Percentiles rank a stretch among this genome's conserved stretches.
Conservation (phyloP, 2,888 invertebrate species). For the Tupiocoris notatus region DNA sequence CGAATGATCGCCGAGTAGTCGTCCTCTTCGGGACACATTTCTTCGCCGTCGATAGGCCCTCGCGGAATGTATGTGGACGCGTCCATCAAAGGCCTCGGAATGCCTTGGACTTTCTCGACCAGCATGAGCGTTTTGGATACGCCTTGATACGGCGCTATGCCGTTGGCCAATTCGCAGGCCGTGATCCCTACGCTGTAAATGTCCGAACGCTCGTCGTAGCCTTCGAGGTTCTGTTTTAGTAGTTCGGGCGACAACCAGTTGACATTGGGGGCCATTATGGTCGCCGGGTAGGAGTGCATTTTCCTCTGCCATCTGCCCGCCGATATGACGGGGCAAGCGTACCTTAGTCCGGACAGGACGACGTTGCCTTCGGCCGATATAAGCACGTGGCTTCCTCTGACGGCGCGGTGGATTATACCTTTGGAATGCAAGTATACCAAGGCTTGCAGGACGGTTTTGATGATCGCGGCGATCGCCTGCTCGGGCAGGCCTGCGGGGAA, state of each 20-base stretch:
- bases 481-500: conserved; percentile 79
- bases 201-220: conserved; percentile 87
- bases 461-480: conserved; percentile 72
- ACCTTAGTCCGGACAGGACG: conserved; percentile 74
- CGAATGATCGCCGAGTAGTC: conserved; percentile 48
- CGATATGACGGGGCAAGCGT: conserved; percentile 70
- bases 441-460: conserved; percentile 75
- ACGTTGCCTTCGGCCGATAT: conserved; percentile 71
- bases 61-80: conserved; percentile 49
- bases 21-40: conserved; percentile 47
- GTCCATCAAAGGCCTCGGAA: conserved; percentile 72
- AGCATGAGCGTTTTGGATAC: conserved; percentile 86
- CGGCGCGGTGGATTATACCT: conserved; percentile 67
- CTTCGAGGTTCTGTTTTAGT: conserved; percentile 80
- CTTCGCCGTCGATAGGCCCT: conserved; percentile 30
- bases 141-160: conserved; percentile 81
- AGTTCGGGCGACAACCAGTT: conserved; percentile 93
- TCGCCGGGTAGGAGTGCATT: conserved; percentile 73
- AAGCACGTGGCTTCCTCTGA: conserved; percentile 80
- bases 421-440: conserved; percentile 81
- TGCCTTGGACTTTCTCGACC: conserved; percentile 82
- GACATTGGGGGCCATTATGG: conserved; percentile 65
- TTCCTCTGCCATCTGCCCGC: conserved; percentile 68
- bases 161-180: conserved; percentile 85
- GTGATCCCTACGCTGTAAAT: conserved; percentile 88